phyloP scores from a whole-genome alignment of 2,113 vertebrate genomes.

The Hemiprocne comata region DNA sequence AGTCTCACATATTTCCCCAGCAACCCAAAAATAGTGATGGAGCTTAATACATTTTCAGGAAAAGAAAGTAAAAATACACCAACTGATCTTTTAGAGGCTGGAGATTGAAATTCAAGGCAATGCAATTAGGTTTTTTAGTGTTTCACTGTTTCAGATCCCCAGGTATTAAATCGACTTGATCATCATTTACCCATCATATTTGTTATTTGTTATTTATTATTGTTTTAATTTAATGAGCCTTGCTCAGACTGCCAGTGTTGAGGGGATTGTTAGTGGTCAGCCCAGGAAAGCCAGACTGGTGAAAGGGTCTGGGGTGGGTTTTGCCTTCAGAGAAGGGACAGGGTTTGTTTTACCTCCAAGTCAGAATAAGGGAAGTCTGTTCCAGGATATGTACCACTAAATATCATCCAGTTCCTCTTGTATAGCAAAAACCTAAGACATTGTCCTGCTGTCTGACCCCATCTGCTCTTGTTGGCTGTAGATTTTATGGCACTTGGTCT shows the following conservation, averaged over 20 bases:
- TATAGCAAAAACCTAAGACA: not conserved
- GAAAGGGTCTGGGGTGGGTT: not conserved
- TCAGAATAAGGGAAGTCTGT: not conserved
- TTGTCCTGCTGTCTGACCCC: accelerated
- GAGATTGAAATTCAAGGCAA: not conserved
- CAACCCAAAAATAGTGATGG: not conserved
- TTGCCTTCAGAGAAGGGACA: not conserved
- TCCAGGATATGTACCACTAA: not conserved
- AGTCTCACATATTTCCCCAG: not conserved
- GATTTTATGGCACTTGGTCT: not conserved
- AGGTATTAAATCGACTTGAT: not conserved
- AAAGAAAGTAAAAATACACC: not conserved
- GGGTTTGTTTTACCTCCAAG: not conserved
- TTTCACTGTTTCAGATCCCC: not conserved
- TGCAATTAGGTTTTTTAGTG: not conserved
- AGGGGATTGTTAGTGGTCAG: not conserved
- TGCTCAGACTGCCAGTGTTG: not conserved
- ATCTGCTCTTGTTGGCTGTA: not conserved
- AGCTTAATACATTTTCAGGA: not conserved
- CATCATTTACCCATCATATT: not conserved
- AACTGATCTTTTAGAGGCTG: not conserved
- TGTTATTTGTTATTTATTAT: not conserved
- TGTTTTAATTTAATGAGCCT: not conserved
- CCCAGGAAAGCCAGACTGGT: not conserved
- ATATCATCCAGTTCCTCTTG: not conserved